These are phyloP conservation scores for Epiblema foenella DNA, from an alignment of 2,888 invertebrate species.

Conservation along the genomic window DNA sequence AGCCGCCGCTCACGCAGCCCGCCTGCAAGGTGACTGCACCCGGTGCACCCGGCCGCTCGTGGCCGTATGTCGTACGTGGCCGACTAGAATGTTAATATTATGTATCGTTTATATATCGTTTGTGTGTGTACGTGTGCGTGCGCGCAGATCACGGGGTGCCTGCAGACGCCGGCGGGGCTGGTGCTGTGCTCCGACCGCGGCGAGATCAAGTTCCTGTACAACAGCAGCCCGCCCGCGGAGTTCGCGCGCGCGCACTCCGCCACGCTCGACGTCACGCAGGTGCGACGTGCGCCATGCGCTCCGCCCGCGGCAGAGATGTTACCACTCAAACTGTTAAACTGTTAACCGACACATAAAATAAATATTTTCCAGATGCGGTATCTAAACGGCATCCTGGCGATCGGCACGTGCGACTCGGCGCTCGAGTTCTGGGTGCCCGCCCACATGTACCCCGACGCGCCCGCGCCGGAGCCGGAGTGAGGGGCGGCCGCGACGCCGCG, in stretches of 20 bases:
- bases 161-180: slow-evolving; percentile 72
- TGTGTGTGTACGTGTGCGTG: not conserved
- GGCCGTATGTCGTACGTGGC: too few species aligned
- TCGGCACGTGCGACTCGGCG: slow-evolving; percentile 80
- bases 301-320: too few species aligned
- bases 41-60: too few species aligned
- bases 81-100: too few species aligned
- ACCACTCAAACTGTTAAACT: too few species aligned
- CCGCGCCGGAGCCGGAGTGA: too few species aligned
- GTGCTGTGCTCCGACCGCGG: slow-evolving; percentile 78
- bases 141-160: slow-evolving; percentile 66
- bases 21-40: slow-evolving; percentile 58
- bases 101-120: too few species aligned
- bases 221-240: slow-evolving; percentile 73
- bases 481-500: too few species aligned
- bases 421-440: slow-evolving; percentile 80
- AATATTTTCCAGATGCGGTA: slow-evolving; percentile 75
- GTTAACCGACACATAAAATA: too few species aligned
- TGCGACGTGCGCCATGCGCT: slow-evolving; percentile 46
- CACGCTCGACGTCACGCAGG: slow-evolving; percentile 77
- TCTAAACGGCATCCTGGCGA: slow-evolving; percentile 74
- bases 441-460: not conserved
- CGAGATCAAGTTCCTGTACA: slow-evolving; percentile 77
- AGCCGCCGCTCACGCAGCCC: slow-evolving; percentile 65
- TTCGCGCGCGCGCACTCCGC: slow-evolving; percentile 67